phyloP scores from a whole-genome alignment of 2,797 vertebrate genomes.

The Gambelia wislizenii region DNA sequence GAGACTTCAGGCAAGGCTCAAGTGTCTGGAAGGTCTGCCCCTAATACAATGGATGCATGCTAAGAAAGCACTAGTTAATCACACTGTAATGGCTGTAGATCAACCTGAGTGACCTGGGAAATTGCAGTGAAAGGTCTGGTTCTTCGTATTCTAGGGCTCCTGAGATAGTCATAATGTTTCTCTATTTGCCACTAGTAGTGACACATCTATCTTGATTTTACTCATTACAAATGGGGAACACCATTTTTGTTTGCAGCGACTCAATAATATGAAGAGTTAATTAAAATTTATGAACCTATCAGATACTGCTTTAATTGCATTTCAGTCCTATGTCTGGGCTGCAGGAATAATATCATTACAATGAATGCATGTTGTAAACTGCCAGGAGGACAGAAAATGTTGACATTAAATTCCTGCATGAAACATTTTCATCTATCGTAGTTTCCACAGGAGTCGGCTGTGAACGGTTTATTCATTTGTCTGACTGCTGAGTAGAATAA shows the following conservation, averaged over 20 bases:
- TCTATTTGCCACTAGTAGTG: slow-evolving; percentile 21
- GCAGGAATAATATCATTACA: slow-evolving; percentile 30
- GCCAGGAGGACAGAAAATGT: slow-evolving; percentile 25
- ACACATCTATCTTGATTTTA: slow-evolving; percentile 51
- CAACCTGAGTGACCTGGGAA: background rate
- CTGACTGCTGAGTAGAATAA: slow-evolving; percentile 59
- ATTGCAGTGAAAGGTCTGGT: slow-evolving; percentile 17
- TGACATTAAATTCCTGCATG: slow-evolving; percentile 21
- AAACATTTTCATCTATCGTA: background rate
- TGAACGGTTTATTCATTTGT: slow-evolving; percentile 32
- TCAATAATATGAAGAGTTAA: slow-evolving; percentile 53
- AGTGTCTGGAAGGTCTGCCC: too few species aligned
- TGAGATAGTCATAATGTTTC: slow-evolving; percentile 45
- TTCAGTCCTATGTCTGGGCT: slow-evolving; percentile 48
- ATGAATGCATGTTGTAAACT: slow-evolving; percentile 31
- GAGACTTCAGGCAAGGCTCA: too few species aligned
- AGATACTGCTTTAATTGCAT: slow-evolving; percentile 61
- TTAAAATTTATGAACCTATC: slow-evolving; percentile 69
- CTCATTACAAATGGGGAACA: slow-evolving; percentile 42
- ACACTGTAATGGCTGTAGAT: background rate
- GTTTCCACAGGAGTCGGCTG: background rate
- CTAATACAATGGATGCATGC: background rate
- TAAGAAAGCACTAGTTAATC: background rate
- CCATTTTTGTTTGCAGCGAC: slow-evolving; percentile 47
- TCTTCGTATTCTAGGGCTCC: slow-evolving; percentile 16